These are phyloP conservation scores for Laothoe populi DNA, from an alignment of 2,888 invertebrate genomes.

Conservation along the genomic window DNA sequence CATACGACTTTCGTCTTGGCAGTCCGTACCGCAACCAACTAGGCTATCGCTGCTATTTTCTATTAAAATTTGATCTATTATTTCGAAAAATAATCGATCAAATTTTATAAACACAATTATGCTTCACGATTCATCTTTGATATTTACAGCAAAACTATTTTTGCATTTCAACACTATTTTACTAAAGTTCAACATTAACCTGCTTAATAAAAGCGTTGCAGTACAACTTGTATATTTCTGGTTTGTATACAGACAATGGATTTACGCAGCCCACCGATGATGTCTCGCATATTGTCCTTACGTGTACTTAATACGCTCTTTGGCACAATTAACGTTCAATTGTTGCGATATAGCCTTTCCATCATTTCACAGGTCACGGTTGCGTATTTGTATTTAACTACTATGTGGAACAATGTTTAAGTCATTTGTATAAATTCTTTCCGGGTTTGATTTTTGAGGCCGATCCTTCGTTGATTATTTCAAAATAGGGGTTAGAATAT, in stretches of 20 bases:
- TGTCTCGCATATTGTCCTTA: constrained; percentile 62
- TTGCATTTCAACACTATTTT: too few relatives aligned
- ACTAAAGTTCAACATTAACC: too few relatives aligned
- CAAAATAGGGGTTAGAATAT: neutral
- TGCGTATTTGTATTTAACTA: constrained; percentile 12
- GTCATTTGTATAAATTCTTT: neutral
- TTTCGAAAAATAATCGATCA: too few relatives aligned
- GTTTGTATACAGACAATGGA: neutral
- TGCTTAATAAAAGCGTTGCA: too few relatives aligned
- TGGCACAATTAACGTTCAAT: constrained; percentile 23
- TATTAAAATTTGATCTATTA: too few relatives aligned
- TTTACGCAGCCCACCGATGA: constrained; percentile 42
- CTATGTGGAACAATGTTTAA: neutral
- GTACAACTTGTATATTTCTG: too few relatives aligned
- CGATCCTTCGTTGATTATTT: neutral
- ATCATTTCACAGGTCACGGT: constrained; percentile 26
- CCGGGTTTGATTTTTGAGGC: neutral
- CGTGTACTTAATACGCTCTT: constrained; percentile 21
- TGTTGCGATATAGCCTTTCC: constrained; percentile 25
- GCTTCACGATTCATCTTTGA: too few relatives aligned
- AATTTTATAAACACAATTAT: too few relatives aligned
- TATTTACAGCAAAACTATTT: too few relatives aligned
- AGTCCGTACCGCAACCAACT: too few relatives aligned
- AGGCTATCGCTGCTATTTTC: too few relatives aligned
- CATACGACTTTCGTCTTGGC: too few relatives aligned